Percentiles rank a stretch among this genome's conserved stretches.
These are phyloP conservation scores for Tetramorium alpestre DNA, from an alignment of 1,140 invertebrate genomes.

Conservation along the genomic window DNA sequence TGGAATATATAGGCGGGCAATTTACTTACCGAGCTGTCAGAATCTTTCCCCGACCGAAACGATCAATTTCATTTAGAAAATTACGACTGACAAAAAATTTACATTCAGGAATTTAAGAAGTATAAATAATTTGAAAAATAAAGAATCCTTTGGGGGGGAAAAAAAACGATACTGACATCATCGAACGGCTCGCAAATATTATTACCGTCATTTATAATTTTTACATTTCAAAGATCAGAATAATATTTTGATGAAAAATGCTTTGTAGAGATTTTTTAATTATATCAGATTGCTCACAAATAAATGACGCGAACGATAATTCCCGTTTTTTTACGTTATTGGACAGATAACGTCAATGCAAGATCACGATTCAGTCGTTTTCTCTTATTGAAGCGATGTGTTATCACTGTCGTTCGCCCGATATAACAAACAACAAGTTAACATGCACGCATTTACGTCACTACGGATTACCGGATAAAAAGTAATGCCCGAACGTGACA, in stretches of 20 bases:
- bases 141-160: not conserved
- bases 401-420: not conserved
- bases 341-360: not conserved
- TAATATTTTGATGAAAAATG: conserved; percentile 12
- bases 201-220: not conserved
- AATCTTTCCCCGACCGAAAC: not conserved
- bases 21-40: conserved; percentile 65
- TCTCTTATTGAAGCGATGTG: not conserved
- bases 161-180: not conserved
- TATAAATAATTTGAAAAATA: not conserved
- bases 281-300: conserved; percentile 11
- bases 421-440: conserved; percentile 30
- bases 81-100: conserved; percentile 12
- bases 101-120: conserved; percentile 10
- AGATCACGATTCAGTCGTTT: conserved; percentile 1
- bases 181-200: not conserved
- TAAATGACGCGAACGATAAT: not conserved
- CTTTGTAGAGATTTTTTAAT: not conserved
- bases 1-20: conserved; percentile 19
- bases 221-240: conserved; percentile 11
- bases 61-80: conserved; percentile 18
- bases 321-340: not conserved
- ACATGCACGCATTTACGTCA: conserved; percentile 28
- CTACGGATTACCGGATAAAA: not conserved
- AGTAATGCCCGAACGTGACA: not conserved